Percentiles rank a stretch among this genome's conserved stretches.
These are phyloP conservation scores for Caranx melampygus DNA, from an alignment of 2,113 vertebrate species.

Conservation along the genomic window DNA sequence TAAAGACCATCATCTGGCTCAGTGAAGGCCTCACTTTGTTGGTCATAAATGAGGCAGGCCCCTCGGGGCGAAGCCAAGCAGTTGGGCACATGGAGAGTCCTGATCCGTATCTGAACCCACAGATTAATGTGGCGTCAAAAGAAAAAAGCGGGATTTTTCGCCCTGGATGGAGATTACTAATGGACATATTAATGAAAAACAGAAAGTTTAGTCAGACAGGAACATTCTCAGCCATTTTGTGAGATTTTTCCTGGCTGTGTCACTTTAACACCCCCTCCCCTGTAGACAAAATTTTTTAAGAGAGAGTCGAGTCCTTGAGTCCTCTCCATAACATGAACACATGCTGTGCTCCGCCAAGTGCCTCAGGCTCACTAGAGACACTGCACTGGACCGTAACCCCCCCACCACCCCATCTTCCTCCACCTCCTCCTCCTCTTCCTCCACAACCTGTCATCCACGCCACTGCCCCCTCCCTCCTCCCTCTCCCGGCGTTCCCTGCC, in stretches of 20 bases:
- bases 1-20: conserved; percentile 42
- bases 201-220: conserved; percentile 44
- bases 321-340: conserved; percentile 70
- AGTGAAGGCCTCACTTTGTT: conserved; percentile 16
- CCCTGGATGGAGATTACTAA: conserved; percentile 18
- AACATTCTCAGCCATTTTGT: conserved; percentile 64
- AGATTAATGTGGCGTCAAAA: conserved; percentile 16
- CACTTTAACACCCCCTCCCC: conserved; percentile 47
- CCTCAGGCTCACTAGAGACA: conserved; percentile 60
- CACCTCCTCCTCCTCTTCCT: conserved; percentile 21
- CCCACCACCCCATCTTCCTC: neutral
- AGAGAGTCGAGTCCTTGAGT: conserved; percentile 48
- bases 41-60: conserved; percentile 45
- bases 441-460: conserved; percentile 65
- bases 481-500: conserved; percentile 41
- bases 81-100: conserved; percentile 37
- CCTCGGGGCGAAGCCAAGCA: conserved; percentile 34
- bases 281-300: conserved; percentile 43
- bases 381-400: conserved; percentile 23
- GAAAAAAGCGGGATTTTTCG: conserved; percentile 9
- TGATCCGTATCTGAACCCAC: conserved; percentile 58
- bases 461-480: conserved; percentile 40
- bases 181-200: conserved; percentile 45
- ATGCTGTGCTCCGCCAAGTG: conserved; percentile 64
- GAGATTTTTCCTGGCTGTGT: conserved; percentile 71